phyloP scores from a whole-genome alignment of 2,113 vertebrate genomes.

The Alethe diademata region DNA sequence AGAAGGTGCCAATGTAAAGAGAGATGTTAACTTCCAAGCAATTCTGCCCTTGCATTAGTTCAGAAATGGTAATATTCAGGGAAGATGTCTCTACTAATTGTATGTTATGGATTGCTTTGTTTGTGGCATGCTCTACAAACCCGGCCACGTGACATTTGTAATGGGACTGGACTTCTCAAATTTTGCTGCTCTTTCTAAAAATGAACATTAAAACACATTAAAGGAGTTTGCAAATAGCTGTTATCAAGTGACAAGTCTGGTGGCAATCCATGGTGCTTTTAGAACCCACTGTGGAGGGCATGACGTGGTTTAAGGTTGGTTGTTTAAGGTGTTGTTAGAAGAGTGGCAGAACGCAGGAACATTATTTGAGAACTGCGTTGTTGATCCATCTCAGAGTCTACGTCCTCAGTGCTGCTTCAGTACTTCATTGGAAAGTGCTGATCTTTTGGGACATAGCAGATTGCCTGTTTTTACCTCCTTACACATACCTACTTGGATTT shows the following conservation, averaged over 20 bases:
- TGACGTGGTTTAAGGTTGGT: rapidly evolving
- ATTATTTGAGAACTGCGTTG: background rate
- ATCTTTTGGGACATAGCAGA: background rate
- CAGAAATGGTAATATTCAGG: background rate
- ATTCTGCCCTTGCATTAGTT: background rate
- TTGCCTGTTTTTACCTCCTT: background rate
- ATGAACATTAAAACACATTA: background rate
- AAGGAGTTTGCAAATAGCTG: background rate
- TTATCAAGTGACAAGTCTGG: background rate
- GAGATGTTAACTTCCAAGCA: background rate
- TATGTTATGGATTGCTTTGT: rapidly evolving
- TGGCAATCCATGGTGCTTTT: background rate
- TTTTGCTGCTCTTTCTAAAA: background rate
- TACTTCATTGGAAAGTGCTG: background rate
- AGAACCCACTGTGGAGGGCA: background rate
- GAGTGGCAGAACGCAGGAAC: background rate
- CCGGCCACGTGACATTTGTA: background rate
- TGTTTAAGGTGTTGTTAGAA: background rate
- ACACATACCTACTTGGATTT: rapidly evolving
- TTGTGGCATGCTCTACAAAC: background rate
- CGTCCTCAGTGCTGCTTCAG: rapidly evolving
- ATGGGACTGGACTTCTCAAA: background rate
- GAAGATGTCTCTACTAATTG: background rate
- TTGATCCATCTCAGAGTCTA: background rate
- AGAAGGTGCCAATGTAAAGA: background rate